Conservation (phyloP, 2,888 invertebrate genomes). For the Busseola fusca region DNA sequence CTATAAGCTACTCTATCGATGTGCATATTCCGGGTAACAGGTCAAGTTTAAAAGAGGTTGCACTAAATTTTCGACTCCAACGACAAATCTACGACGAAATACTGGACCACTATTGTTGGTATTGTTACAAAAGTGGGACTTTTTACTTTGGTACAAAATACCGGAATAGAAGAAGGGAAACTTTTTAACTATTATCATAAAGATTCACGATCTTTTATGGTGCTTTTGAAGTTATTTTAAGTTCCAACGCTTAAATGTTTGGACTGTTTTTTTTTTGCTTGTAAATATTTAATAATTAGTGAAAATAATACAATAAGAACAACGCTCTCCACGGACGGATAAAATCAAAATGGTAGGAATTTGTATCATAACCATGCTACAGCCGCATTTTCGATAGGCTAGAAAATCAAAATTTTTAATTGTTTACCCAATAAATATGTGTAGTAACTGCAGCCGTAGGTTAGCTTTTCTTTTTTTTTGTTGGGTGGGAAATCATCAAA, state of each 20-base stretch:
- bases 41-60: constrained; percentile 84
- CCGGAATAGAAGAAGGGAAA: constrained; percentile 39
- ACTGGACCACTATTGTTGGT: constrained; percentile 76
- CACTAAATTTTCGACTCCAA: constrained; percentile 80
- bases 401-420: neutral
- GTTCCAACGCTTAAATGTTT: neutral
- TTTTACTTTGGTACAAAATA: constrained; percentile 50
- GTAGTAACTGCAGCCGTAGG: too few species aligned
- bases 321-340: too few species aligned
- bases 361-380: neutral
- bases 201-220: constrained; percentile 17
- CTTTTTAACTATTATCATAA: constrained; percentile 23
- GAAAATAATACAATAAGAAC: neutral
- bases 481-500: too few species aligned
- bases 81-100: constrained; percentile 78
- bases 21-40: constrained; percentile 67
- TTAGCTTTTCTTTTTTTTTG: too few species aligned
- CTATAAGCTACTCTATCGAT: constrained; percentile 60
- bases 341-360: neutral
- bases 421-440: neutral
- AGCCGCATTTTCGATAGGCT: neutral
- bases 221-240: constrained; percentile 16
- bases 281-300: neutral
- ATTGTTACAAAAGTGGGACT: constrained; percentile 71
- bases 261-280: neutral